Percentiles rank a stretch among this genome's conserved stretches.
phyloP scores from a whole-genome alignment of 2,797 vertebrate species.

The Myiothlypis chrysogaster region DNA sequence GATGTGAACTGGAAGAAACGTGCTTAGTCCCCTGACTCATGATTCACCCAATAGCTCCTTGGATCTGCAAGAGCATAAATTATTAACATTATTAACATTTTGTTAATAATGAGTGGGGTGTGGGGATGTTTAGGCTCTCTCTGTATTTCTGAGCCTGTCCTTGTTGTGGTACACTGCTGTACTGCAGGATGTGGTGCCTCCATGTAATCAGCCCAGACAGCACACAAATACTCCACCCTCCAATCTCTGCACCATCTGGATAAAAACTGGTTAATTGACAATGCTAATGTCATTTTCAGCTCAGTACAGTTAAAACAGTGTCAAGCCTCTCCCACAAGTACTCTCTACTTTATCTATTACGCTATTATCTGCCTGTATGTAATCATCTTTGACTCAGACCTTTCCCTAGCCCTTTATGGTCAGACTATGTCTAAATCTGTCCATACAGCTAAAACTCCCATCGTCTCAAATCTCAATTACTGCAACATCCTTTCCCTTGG shows the following conservation, averaged over 20 bases:
- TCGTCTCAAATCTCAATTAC: conserved; percentile 49
- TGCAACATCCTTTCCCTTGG: conserved; percentile 17
- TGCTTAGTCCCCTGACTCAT: background rate
- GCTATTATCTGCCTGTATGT: background rate
- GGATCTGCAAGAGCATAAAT: background rate
- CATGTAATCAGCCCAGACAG: background rate
- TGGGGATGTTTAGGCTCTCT: background rate
- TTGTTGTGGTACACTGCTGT: background rate
- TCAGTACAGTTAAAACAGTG: conserved; percentile 1
- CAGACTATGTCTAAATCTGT: conserved; percentile 12
- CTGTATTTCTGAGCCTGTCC: background rate
- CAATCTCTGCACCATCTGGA: conserved; percentile 49
- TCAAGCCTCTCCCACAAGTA: conserved; percentile 8
- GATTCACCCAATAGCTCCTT: background rate
- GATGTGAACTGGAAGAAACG: background rate
- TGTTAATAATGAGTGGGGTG: background rate
- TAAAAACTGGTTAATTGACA: conserved; percentile 53
- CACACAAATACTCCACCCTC: background rate
- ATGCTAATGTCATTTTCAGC: conserved; percentile 37
- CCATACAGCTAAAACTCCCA: background rate
- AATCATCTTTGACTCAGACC: conserved; percentile 56
- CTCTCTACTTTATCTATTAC: conserved; percentile 12
- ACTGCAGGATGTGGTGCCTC: background rate
- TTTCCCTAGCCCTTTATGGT: conserved; percentile 21
- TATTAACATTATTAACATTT: background rate